phyloP scores from a whole-genome alignment of 92 coral and sea anemone genomes.

The Palythoa grandiflora region DNA sequence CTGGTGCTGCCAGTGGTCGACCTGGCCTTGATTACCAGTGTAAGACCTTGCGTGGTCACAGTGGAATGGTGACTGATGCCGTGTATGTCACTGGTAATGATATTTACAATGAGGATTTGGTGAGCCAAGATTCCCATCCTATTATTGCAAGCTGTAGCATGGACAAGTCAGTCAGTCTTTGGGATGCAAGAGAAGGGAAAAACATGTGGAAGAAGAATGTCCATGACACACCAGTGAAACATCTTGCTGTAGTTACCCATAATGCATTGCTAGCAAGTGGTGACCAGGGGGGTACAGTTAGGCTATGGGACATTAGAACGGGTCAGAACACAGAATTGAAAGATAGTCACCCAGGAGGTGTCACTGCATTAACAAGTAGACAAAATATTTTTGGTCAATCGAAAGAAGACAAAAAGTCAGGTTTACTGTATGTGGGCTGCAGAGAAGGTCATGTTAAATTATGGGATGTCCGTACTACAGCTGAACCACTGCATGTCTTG shows the following conservation, averaged over 20 bases:
- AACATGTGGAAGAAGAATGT: constrained; percentile 69
- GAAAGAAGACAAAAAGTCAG: constrained; percentile 9
- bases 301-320: constrained; percentile 73
- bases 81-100: constrained; percentile 72
- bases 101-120: constrained; percentile 76
- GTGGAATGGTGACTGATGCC: constrained; percentile 67
- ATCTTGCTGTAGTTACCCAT: constrained; percentile 64
- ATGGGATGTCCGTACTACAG: constrained; percentile 70
- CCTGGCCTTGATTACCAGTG: constrained; percentile 83
- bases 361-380: constrained; percentile 62
- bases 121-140: constrained; percentile 73
- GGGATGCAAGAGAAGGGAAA: constrained; percentile 81
- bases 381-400: constrained; percentile 48
- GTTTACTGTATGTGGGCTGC: constrained; percentile 63
- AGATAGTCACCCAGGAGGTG: constrained; percentile 71
- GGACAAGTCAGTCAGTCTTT: constrained; percentile 77
- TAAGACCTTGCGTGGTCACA: constrained; percentile 85
- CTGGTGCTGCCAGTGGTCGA: constrained; percentile 77
- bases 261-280: constrained; percentile 77
- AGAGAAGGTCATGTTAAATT: constrained; percentile 77
- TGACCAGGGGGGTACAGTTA: constrained; percentile 72
- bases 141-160: constrained; percentile 75
- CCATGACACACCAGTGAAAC: constrained; percentile 71
- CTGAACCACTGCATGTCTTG: constrained; percentile 65
- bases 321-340: constrained; percentile 62